Base-by-base conservation (phyloP, 64 coral and sea anemone species). In the Pachyseris speciosa region DNA sequence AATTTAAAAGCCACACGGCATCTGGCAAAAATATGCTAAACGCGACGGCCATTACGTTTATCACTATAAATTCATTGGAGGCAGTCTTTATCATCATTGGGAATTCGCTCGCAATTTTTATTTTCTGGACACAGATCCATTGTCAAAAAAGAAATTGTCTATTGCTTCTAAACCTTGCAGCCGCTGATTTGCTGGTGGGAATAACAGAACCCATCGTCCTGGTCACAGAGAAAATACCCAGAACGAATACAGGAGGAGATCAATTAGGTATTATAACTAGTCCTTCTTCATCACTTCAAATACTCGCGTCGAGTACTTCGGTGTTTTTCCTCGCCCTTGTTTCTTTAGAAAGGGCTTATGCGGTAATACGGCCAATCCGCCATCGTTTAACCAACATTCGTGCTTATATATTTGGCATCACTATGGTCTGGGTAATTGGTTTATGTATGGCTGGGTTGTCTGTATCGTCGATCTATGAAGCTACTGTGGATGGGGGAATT, bases 261-360 rank as follows among this genome's bases (percentile, higher is more conserved):
- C n/a, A 75, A 75, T 7, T 29, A 75, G 15, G 11, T 0, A 28
- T n/a, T 1, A 9, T 42, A 19, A 40, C 3, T 4, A 75, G 30
- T 75, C 72, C 24, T 3, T 75, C 26, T 1, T 43, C 39, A 27
- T 3, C 72, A 47, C 2, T 75, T 47, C 40, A 48, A 75, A 12
- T 49, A 40, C 9, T 48, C 49, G 74, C 27, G 1, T 77, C 74
- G 6, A 31, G 11, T 77, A 19, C 74, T 11, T 77, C 74, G 6
- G 74, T 77, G 44, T 8, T 77, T 32, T 55, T 77, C n/a, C 73
- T 77, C 11, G 45, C 73, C 17, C 45, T 77, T 13, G 52, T 77
- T 52, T 77, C 73, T 7, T 15, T 77, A 0, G 74, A 77, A 77
- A 44, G 74, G 4, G 74, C 19, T 4, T 51, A 33, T 15, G 44